Evolutionary conservation across 2,888 invertebrate species (phyloP), one percentile per base, ranked within the genome.

Genomic region (Tanypteryx hageni): DNA sequence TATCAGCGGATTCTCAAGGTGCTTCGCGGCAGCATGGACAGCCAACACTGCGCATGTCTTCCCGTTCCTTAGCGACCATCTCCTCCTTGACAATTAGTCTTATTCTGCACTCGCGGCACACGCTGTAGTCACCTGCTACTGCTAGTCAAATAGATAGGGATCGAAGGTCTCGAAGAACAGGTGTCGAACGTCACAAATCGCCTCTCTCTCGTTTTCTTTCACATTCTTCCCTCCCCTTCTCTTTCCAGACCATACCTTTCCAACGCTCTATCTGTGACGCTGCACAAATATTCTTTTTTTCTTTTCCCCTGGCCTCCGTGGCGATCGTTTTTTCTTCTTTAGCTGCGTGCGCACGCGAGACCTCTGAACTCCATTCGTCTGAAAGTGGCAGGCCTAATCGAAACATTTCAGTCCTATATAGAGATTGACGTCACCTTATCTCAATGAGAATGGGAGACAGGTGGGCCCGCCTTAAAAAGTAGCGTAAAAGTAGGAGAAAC

Each of bases 101-200:
- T 76, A 76, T 27, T 27, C 76, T 76, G 44, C 44, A 44, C 44
- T 44, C 44, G 44, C 5, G 76, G 76, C 76, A 76, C 76, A 76
- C 76, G 76, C 76, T 76, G 76, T 27, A 76, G 76, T 76, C 76
- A 76, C 76, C 76, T 76, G 76, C 76, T 64, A 58, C 89, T 89
- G 61, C 68, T 18, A 44, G 44, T 44, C 44, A 44, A 44, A 89
- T 16, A 61, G 89, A 89, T 89, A 89, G 64, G 64, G 44, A 89
- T 89, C 89, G 64, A 14, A 76, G 61, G 18, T 31, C 64, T 64
- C 31, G 27, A 64, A 64, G 64, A 89, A 64, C 89, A 89, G 89
- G 68, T 89, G 89, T 89, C 89, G 89, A 89, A 68, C 89, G n/a
- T 68, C 89, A 44, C 61, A 44, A 89, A 89, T 64, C 64, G 89